A percentile compares a stretch with the other conserved stretches of the same genome.
phyloP scores from a whole-genome alignment of 2,888 invertebrate genomes.

The Unio pictorum region DNA sequence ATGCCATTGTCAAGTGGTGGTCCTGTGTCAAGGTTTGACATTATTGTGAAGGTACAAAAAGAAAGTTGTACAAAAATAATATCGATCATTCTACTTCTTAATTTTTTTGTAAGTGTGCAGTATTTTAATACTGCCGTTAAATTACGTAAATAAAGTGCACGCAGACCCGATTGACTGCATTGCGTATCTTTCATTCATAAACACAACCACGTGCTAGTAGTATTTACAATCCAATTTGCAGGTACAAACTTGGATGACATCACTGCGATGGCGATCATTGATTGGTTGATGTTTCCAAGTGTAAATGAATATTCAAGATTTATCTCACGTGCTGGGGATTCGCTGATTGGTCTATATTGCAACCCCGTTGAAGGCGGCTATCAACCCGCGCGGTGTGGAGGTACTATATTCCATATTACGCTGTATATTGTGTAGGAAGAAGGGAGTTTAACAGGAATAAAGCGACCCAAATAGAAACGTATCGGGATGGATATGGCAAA shows the following conservation, averaged over 20 bases:
- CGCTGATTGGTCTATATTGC: slow-evolving; percentile 49
- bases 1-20: no score
- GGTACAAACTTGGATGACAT: slow-evolving; percentile 37
- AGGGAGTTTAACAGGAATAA: background rate
- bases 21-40: no score
- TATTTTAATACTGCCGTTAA: background rate
- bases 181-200: slow-evolving; percentile 11
- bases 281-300: slow-evolving; percentile 28
- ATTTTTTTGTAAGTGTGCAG: background rate
- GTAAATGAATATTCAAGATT: slow-evolving; percentile 56
- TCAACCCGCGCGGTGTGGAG: slow-evolving; percentile 55
- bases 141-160: background rate
- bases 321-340: slow-evolving; percentile 46
- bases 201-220: slow-evolving; percentile 32
- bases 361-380: slow-evolving; percentile 48
- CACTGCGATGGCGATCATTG: slow-evolving; percentile 5
- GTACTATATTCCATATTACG: slow-evolving; percentile 19
- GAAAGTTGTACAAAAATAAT: background rate
- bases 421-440: slow-evolving; percentile 7
- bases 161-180: background rate
- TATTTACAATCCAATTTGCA: slow-evolving; percentile 29
- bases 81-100: background rate
- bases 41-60: no score
- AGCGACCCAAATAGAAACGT: slow-evolving; percentile 1
- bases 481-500: slow-evolving; percentile 50